Evolutionary conservation across 2,888 invertebrate species (phyloP), one percentile per base, ranked within the genome.

Genomic region (Apodemia duryi): DNA sequence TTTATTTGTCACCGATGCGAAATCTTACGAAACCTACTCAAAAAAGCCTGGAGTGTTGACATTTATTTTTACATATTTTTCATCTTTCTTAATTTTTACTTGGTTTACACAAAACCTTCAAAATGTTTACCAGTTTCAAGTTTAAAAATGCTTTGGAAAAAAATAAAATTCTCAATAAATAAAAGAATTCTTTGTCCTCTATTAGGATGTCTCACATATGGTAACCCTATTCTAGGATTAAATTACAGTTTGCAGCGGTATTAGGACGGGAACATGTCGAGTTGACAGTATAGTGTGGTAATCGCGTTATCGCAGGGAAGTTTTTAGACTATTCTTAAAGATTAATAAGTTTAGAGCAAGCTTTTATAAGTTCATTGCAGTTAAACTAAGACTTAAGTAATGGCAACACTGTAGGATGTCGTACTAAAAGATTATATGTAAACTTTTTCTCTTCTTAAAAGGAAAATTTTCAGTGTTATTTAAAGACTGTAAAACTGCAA

Each of bases 161-260:
- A 4, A 32, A 32, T 2, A 6, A 6, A 38, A 38, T 38, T 38
- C 38, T 38, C 38, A 10, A 10, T 11, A 43, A 46, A 7, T 46
- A 13, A 46, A 46, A 46, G 5, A 11, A n/a, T n/a, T 4, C 4
- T 13, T 5, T 46, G 5, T 13, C 11, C 46, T 46, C 0, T 13
- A 13, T 46, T 13, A 3, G 6, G 6, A 21, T 21, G 13, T 6
- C 11, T 13, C 4, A 46, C 13, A 7, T 1, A 49, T 49, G 49
- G 49, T 7, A 21, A 49, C 49, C 49, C 49, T 49, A 49, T 77
- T 76, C 76, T 75, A 71, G 75, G 78, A 85, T 86, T 84, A 79
- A 78, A 84, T 85, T 84, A 83, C 83, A 77, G 78, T 78, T 75
- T 73, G 71, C 74, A 70, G 70, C 65, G 68, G 65, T 35, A 57